These are phyloP conservation scores for Ctenopoma kingsleyae DNA, from an alignment of 2,797 vertebrate species.

Conservation along the genomic window DNA sequence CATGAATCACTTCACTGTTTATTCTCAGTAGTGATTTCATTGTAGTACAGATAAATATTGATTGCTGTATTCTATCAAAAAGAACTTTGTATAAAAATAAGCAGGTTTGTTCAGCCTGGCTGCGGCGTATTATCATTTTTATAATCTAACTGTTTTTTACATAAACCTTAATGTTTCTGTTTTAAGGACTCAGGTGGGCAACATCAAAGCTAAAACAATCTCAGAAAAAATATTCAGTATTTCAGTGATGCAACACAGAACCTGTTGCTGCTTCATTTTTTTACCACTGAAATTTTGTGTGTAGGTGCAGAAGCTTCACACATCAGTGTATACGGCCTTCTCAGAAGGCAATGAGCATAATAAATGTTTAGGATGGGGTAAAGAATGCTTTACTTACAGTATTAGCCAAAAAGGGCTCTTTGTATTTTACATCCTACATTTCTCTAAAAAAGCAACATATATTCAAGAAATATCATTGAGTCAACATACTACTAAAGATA, in stretches of 20 bases:
- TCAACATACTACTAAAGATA: constrained; percentile 44
- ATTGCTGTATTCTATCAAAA: constrained; percentile 79
- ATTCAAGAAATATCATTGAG: constrained; percentile 45
- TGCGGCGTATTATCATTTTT: constrained; percentile 54
- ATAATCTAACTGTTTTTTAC: constrained; percentile 55
- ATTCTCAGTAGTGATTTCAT: constrained; percentile 57
- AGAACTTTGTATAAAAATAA: constrained; percentile 84
- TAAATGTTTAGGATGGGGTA: constrained; percentile 50
- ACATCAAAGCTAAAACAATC: constrained; percentile 58
- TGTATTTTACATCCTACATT: constrained; percentile 52
- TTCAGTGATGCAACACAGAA: constrained; percentile 75
- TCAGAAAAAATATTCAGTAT: constrained; percentile 65
- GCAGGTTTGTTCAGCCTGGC: constrained; percentile 71
- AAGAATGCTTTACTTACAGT: constrained; percentile 53
- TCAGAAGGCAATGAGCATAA: constrained; percentile 78
- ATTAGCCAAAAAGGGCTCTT: constrained; percentile 51
- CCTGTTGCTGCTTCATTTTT: constrained; percentile 74
- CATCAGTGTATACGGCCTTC: constrained; percentile 69
- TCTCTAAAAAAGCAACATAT: constrained; percentile 51
- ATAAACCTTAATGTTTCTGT: constrained; percentile 52
- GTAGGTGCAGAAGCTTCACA: constrained; percentile 76
- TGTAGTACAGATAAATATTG: constrained; percentile 65
- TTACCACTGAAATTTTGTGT: constrained; percentile 68
- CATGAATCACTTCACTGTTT: constrained; percentile 60
- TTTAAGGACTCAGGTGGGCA: constrained; percentile 68